These are phyloP conservation scores for Panagrolaimus sp. DNA, from an alignment of 1,140 invertebrate species.

Conservation along the genomic window DNA sequence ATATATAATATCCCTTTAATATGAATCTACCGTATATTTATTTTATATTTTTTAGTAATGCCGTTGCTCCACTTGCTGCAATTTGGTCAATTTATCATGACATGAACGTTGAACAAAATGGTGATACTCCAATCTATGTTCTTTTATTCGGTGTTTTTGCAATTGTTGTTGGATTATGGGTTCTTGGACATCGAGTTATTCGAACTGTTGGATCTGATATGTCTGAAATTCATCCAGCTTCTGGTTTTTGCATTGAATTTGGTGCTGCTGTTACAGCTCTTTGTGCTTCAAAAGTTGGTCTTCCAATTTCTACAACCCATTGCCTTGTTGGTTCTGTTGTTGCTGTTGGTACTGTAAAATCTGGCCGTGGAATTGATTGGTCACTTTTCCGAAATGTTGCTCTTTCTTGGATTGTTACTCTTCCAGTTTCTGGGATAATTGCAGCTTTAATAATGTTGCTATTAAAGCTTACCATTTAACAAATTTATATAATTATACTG, in stretches of 20 bases:
- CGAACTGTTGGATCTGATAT: constrained; percentile 49
- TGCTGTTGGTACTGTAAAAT: constrained; percentile 30
- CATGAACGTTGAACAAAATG: constrained; percentile 42
- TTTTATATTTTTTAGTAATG: constrained; percentile 69
- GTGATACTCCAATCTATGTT: constrained; percentile 40
- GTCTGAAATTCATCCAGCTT: constrained; percentile 49
- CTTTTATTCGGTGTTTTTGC: constrained; percentile 40
- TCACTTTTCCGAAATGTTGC: constrained; percentile 73
- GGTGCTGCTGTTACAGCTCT: constrained; percentile 85
- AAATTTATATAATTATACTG: not conserved
- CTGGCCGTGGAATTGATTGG: constrained; percentile 47
- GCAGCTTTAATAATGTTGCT: constrained; percentile 19
- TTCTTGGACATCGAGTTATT: constrained; percentile 53
- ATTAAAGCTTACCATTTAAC: not conserved
- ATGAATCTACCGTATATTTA: not conserved
- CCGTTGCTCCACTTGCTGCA: constrained; percentile 87
- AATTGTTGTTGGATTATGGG: constrained; percentile 51
- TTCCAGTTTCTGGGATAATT: constrained; percentile 79
- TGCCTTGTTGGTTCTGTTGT: constrained; percentile 73
- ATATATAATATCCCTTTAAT: not conserved
- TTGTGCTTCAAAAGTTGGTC: constrained; percentile 83
- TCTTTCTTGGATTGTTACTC: constrained; percentile 88
- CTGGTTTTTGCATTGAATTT: constrained; percentile 85
- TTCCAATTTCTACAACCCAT: constrained; percentile 94
- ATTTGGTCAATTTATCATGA: constrained; percentile 73